Evolutionary conservation across 2,113 vertebrate species (phyloP).

Genomic region (Platysternon megacephalum): DNA sequence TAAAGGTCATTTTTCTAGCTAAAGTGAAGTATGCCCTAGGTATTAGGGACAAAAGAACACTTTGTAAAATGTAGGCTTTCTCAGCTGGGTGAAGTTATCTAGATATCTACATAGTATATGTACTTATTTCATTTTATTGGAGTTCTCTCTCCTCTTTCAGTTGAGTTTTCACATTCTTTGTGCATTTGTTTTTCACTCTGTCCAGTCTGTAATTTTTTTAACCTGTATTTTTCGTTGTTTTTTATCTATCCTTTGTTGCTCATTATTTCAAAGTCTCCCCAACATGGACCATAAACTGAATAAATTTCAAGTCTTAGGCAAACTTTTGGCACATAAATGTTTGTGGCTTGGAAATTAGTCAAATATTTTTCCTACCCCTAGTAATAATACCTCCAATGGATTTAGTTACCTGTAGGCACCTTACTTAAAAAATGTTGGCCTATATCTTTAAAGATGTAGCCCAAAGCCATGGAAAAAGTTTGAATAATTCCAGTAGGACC

Average conservation of each 20-base stretch:
- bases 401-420: neutral
- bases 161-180: neutral
- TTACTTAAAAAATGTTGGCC: neutral
- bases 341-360: neutral
- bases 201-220: neutral
- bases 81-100: neutral
- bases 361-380: neutral
- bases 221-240: neutral
- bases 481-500: neutral
- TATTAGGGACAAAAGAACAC: neutral
- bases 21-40: neutral
- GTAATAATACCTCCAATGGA: neutral
- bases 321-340: neutral
- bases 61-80: neutral
- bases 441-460: neutral
- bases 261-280: neutral
- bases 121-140: neutral
- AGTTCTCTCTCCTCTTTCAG: neutral
- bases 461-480: neutral
- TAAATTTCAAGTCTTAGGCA: neutral
- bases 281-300: neutral
- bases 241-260: neutral
- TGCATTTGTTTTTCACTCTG: neutral
- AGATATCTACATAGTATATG: neutral
- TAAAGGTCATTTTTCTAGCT: conserved; percentile 42